Conservation (phyloP, 2,888 invertebrate genomes). For the Himalopsyche kuldschensis region DNA sequence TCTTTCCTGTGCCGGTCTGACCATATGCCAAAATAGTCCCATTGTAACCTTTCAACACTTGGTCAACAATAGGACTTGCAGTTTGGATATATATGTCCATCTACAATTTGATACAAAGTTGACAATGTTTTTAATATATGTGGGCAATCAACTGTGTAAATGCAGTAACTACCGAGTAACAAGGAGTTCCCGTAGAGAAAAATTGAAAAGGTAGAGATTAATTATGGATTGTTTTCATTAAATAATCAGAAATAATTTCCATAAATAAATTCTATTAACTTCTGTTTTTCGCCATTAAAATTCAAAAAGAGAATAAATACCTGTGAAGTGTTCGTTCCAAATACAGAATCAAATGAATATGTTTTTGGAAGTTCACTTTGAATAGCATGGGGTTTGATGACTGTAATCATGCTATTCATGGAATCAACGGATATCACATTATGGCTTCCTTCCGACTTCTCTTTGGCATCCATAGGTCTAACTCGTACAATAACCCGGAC, state of each 20-base stretch:
- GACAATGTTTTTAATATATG: too few relatives aligned
- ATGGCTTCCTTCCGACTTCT: conserved; percentile 70
- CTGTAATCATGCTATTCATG: conserved; percentile 75
- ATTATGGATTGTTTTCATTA: too few relatives aligned
- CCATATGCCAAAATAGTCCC: conserved; percentile 91
- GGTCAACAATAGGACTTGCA: conserved; percentile 94
- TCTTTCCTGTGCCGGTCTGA: conserved; percentile 97
- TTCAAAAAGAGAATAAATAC: conserved; percentile 57
- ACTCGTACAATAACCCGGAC: conserved; percentile 95
- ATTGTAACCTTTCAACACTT: conserved; percentile 95
- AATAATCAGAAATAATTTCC: not conserved
- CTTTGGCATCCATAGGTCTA: conserved; percentile 88
- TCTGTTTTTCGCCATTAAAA: too few relatives aligned
- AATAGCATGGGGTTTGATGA: conserved; percentile 72
- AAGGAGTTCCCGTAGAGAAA: too few relatives aligned
- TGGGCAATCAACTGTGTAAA: too few relatives aligned
- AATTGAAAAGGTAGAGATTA: too few relatives aligned
- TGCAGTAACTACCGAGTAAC: too few relatives aligned
- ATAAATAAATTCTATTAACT: too few relatives aligned
- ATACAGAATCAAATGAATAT: conserved; percentile 95
- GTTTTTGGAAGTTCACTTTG: conserved; percentile 80
- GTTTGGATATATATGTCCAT: conserved; percentile 95
- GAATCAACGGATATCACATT: conserved; percentile 77
- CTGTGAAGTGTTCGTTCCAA: conserved; percentile 82
- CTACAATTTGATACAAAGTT: conserved; percentile 49